Evolutionary conservation across 1,140 invertebrate genomes (phyloP).

Genomic region (Euglossa dilemma): DNA sequence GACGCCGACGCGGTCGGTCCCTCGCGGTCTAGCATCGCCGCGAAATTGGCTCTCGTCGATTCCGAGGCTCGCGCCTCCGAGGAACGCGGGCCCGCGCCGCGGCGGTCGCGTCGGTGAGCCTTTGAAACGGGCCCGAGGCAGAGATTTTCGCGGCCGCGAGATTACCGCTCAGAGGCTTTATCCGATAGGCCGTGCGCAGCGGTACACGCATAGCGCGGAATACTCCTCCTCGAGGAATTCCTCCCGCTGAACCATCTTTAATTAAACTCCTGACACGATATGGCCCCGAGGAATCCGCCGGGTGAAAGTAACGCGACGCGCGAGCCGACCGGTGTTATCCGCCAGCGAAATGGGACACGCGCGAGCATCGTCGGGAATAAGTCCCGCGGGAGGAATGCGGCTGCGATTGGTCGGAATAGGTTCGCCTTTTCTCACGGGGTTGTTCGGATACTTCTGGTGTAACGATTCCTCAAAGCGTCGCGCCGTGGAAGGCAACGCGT

Average conservation of each 20-base stretch:
- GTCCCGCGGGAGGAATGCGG: too few relatives aligned
- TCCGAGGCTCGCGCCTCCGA: background rate
- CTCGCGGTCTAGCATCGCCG: background rate
- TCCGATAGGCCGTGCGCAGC: conserved; percentile 1
- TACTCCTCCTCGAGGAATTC: conserved; percentile 28
- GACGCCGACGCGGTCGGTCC: conserved; percentile 16
- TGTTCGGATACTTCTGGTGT: too few relatives aligned
- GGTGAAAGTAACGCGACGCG: conserved; percentile 37
- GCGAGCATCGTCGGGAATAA: background rate
- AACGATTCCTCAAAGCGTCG: too few relatives aligned
- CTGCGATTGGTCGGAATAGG: too few relatives aligned
- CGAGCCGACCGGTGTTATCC: background rate
- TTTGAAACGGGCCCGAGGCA: conserved; percentile 1
- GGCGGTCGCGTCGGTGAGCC: background rate
- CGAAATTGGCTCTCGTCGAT: conserved; percentile 43
- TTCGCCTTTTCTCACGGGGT: too few relatives aligned
- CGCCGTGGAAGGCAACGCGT: too few relatives aligned
- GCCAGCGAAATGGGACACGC: background rate
- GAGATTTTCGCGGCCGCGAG: conserved; percentile 15
- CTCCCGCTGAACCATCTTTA: conserved; percentile 28
- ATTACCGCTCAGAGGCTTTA: background rate
- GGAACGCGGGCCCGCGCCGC: too few relatives aligned
- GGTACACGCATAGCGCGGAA: conserved; percentile 1
- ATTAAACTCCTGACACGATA: conserved; percentile 44
- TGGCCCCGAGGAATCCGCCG: conserved; percentile 14